A percentile compares a stretch with the other conserved stretches of the same genome.
phyloP scores from a whole-genome alignment of 2,888 invertebrate species.

The Deroplatys truncata region DNA sequence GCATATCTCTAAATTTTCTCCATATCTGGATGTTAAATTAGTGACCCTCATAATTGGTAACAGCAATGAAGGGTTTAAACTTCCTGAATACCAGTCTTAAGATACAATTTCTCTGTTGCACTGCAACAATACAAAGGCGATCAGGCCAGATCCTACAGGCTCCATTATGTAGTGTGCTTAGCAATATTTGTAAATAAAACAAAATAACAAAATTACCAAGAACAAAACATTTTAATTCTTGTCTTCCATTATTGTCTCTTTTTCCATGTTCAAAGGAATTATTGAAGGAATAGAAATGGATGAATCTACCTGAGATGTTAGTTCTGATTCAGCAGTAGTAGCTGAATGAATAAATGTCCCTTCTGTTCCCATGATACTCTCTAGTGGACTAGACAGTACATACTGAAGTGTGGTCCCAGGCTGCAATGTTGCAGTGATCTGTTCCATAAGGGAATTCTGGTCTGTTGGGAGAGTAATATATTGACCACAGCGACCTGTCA shows the following conservation, averaged over 20 bases:
- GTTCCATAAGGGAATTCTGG: conserved; percentile 17
- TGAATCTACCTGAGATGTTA: neutral
- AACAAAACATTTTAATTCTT: neutral
- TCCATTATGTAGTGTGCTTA: too few species aligned
- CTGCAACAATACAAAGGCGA: too few species aligned
- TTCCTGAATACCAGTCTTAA: too few species aligned
- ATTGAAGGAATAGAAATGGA: conserved; percentile 9
- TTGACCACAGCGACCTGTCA: conserved; percentile 17
- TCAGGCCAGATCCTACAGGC: too few species aligned
- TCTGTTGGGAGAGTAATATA: conserved; percentile 9
- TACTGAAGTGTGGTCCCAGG: conserved; percentile 17
- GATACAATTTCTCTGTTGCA: too few species aligned
- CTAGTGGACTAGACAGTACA: conserved; percentile 17
- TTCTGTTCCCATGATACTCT: conserved; percentile 9
- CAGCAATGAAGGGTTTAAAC: too few species aligned
- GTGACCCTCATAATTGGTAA: neutral
- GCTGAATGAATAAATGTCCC: conserved; percentile 12
- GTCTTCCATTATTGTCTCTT: neutral
- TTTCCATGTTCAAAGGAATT: conserved; percentile 5
- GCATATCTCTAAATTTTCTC: neutral
- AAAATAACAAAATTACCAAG: too few species aligned
- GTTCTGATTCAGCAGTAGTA: neutral
- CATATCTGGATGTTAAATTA: neutral
- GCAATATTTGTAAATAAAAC: too few species aligned
- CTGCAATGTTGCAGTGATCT: conserved; percentile 15